Conservation (phyloP, 1,140 invertebrate genomes). For the Drosophila bifasciata region DNA sequence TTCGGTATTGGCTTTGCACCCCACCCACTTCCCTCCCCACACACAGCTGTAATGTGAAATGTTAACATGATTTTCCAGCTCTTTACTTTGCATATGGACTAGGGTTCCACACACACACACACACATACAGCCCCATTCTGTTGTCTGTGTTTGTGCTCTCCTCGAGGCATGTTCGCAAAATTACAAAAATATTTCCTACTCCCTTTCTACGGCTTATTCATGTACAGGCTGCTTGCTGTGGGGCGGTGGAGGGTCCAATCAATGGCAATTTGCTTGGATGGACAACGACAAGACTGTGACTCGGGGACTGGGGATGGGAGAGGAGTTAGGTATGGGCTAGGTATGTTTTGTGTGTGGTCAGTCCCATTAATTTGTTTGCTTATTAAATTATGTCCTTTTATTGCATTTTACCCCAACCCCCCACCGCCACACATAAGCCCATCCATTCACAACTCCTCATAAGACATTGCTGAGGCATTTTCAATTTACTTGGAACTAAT, state of each 20-base stretch:
- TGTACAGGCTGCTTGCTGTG: slow-evolving; percentile 21
- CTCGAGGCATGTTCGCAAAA: slow-evolving; percentile 55
- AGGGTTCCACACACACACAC: not conserved
- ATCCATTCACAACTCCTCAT: slow-evolving; percentile 2
- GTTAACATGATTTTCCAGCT: slow-evolving; percentile 72
- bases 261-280: slow-evolving; percentile 36
- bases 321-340: not conserved
- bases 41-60: slow-evolving; percentile 59
- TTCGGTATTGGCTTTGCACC: not conserved
- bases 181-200: slow-evolving; percentile 61
- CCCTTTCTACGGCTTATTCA: slow-evolving; percentile 2
- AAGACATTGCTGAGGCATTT: slow-evolving; percentile 32
- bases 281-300: too few relatives aligned
- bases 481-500: slow-evolving; percentile 58
- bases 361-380: slow-evolving; percentile 70
- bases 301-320: not conserved
- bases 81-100: slow-evolving; percentile 52
- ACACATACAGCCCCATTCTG: not conserved
- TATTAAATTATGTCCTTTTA: slow-evolving; percentile 71
- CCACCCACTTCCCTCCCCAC: not conserved
- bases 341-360: slow-evolving; percentile 34
- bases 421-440: too few relatives aligned
- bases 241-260: slow-evolving; percentile 62
- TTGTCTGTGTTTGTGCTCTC: slow-evolving; percentile 33
- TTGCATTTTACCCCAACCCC: slow-evolving; percentile 43